phyloP scores from a whole-genome alignment of 2,888 invertebrate genomes.

The Choristoneura rosaceana region DNA sequence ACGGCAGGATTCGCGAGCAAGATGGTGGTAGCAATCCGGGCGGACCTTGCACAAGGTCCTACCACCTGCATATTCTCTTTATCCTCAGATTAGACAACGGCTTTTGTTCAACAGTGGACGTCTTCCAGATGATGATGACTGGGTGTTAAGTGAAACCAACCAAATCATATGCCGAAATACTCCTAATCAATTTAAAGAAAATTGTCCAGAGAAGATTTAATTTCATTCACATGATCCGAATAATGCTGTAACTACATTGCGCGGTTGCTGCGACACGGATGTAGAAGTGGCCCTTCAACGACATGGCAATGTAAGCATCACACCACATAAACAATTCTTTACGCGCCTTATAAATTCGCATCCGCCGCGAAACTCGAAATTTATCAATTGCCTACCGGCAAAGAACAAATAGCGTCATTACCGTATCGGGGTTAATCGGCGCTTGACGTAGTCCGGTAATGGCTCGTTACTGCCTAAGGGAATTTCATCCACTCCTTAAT shows the following conservation, averaged over 20 bases:
- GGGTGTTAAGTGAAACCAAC: too few species aligned
- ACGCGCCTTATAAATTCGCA: neutral
- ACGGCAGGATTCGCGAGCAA: too few species aligned
- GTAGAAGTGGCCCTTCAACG: neutral
- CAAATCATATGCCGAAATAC: too few species aligned
- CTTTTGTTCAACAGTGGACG: too few species aligned
- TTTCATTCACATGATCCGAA: too few species aligned
- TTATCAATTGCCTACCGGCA: neutral
- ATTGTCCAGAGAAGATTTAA: too few species aligned
- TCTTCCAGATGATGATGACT: too few species aligned
- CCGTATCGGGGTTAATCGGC: constrained; percentile 10
- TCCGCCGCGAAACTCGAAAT: neutral
- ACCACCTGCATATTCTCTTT: too few species aligned
- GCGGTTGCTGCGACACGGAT: neutral
- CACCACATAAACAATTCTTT: neutral
- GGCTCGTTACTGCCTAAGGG: constrained; percentile 4
- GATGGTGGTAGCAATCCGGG: too few species aligned
- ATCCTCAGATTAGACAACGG: too few species aligned
- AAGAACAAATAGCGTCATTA: constrained; percentile 21
- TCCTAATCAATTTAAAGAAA: too few species aligned
- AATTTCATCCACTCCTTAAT: constrained; percentile 6
- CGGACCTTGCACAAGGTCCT: too few species aligned
- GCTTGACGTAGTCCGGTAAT: constrained; percentile 14
- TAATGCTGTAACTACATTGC: neutral
- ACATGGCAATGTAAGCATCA: neutral